Evolutionary conservation across 2,797 vertebrate genomes (phyloP).

Genomic region (Sebastes variabilis): DNA sequence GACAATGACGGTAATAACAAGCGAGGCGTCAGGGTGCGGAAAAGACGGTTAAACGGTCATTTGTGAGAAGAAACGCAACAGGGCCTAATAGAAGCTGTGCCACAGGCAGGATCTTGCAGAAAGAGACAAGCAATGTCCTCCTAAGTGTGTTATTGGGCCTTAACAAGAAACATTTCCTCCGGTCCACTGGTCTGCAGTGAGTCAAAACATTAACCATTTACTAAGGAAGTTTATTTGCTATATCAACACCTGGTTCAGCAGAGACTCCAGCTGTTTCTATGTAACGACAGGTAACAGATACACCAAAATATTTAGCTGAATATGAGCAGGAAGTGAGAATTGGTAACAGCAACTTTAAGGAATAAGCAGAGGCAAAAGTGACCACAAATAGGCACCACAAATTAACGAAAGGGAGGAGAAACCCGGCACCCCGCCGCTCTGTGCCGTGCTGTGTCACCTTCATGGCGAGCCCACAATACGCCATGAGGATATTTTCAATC

Average conservation of each 20-base stretch:
- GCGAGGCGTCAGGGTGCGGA: conserved; percentile 81
- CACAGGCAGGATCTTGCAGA: conserved; percentile 49
- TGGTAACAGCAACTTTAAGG: neutral
- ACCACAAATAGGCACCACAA: neutral
- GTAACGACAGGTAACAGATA: conserved; percentile 21
- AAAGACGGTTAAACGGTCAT: conserved; percentile 84
- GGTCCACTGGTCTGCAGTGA: conserved; percentile 43
- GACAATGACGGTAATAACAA: conserved; percentile 84
- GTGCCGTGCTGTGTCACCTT: conserved; percentile 57
- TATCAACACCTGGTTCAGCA: conserved; percentile 43
- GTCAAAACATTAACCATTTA: conserved; percentile 45
- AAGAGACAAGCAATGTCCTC: conserved; percentile 49
- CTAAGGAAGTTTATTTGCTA: conserved; percentile 27
- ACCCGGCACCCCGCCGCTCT: conserved; percentile 14
- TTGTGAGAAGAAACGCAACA: conserved; percentile 74
- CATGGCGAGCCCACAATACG: conserved; percentile 37
- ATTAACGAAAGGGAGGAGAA: conserved; percentile 45
- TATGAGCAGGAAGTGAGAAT: conserved; percentile 11
- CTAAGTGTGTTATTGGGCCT: conserved; percentile 42
- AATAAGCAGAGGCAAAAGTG: neutral
- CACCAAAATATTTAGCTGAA: neutral
- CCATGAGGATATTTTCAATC: conserved; percentile 60
- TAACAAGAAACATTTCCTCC: conserved; percentile 41
- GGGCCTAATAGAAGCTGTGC: conserved; percentile 67
- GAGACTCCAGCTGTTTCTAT: conserved; percentile 49